Evolutionary conservation across 2,797 vertebrate species (phyloP), one percentile per base, ranked within the genome.

Genomic region (Ptychobarbus kaznakovi): DNA sequence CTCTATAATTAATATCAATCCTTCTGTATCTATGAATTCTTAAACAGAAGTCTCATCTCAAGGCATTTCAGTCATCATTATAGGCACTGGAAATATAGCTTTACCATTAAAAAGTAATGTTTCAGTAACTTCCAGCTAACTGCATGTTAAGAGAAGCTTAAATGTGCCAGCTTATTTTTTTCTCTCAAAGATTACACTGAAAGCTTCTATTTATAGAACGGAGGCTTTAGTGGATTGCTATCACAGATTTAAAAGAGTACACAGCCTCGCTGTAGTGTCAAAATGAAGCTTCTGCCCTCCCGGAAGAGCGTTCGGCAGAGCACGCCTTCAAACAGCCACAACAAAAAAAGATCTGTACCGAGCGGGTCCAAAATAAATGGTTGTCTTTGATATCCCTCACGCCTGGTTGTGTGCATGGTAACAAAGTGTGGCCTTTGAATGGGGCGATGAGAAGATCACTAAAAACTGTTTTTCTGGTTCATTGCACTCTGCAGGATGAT

Each of bases 101-200:
- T 84, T 58, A 46, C 10, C 28, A 80, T 61, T 72, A 61, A 84
- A 84, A 53, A 51, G 46, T 22, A 46, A 32, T 79, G 13, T 72
- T 85, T 72, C 51, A 72, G 32, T 70, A 81, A 86, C 72, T 76
- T 83, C 63, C 61, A 66, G 68, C 76, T 87, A 80, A 79, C 68
- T 83, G 68, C 75, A 93, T 94, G 94, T 94, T 95, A 93, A 94
- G 94, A 94, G 92, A 93, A 91, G 95, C 93, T 96, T 95, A 94
- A 93, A 92, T 93, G 92, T 90, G 92, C 73, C 44, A 90, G 93
- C 90, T 93, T 94, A 90, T 81, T 94, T 92, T 92, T 76, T 25
- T 63, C 86, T 81, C 86, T 80, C 86, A 80, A 91, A 95, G 94
- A 93, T 94, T 95, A 94, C 94, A 92, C 92, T 85, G 89, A 90